phyloP scores from a whole-genome alignment of 1,140 invertebrate species.

The Myzus persicae region DNA sequence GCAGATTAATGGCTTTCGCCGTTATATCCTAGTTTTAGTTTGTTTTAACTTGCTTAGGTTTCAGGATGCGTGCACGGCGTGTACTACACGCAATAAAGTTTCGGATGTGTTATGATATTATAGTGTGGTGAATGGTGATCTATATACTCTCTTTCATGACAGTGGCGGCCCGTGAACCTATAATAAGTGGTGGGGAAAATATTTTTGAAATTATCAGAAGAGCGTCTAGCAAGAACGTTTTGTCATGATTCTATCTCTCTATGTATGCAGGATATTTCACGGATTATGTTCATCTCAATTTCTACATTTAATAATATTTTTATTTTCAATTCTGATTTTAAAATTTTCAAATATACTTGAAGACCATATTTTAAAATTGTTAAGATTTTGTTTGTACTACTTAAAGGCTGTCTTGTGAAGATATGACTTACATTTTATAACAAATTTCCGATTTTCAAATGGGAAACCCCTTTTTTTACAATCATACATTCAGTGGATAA shows the following conservation, averaged over 20 bases:
- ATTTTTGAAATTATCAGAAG: neutral
- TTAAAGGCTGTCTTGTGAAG: too few relatives aligned
- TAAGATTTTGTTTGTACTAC: neutral
- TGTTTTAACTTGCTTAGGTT: neutral
- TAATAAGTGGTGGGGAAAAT: neutral
- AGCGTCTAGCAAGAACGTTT: neutral
- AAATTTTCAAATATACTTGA: too few relatives aligned
- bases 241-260: too few relatives aligned
- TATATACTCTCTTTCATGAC: neutral
- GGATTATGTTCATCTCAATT: too few relatives aligned
- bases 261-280: too few relatives aligned
- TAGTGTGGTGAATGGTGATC: neutral
- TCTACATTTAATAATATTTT: too few relatives aligned
- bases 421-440: too few relatives aligned
- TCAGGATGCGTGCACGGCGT: neutral
- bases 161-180: neutral
- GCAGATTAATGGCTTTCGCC: neutral
- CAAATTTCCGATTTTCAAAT: too few relatives aligned
- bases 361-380: neutral
- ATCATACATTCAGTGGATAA: too few relatives aligned
- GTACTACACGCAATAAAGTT: neutral
- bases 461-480: too few relatives aligned
- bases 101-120: neutral
- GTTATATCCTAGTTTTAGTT: neutral
- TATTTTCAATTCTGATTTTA: too few relatives aligned